A percentile compares a stretch with the other conserved stretches of the same genome.
Conservation (phyloP, 1,140 invertebrate species). For the Neodiprion virginianus region DNA sequence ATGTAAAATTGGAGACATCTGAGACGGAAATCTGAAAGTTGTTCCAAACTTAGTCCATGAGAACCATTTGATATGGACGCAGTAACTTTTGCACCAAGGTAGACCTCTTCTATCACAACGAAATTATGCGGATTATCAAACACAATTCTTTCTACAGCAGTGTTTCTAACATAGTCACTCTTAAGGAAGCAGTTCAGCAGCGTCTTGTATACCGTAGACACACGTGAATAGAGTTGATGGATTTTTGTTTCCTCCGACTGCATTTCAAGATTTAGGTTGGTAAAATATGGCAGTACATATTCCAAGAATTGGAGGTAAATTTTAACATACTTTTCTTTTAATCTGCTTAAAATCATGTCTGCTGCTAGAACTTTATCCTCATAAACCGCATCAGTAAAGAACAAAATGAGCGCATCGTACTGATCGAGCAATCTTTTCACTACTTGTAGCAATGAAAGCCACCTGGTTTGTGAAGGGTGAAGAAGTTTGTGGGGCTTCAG, state of each 20-base stretch:
- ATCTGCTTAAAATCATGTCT: constrained; percentile 19
- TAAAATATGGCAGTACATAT: constrained; percentile 21
- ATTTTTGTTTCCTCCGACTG: constrained; percentile 30
- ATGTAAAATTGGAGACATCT: constrained; percentile 30
- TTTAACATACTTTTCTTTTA: constrained; percentile 6
- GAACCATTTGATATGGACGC: constrained; percentile 16
- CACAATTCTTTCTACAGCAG: constrained; percentile 19
- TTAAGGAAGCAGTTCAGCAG: constrained; percentile 31
- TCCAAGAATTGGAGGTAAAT: constrained; percentile 25
- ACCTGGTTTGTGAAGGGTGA: constrained; percentile 34
- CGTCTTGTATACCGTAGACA: constrained; percentile 21
- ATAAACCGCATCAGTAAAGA: constrained; percentile 7
- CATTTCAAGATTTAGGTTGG: constrained; percentile 25
- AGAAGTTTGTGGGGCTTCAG: constrained; percentile 39
- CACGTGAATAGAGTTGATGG: constrained; percentile 25
- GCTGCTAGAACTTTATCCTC: constrained; percentile 23
- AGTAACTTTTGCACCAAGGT: constrained; percentile 27
- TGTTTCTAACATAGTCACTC: constrained; percentile 21
- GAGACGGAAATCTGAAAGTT: constrained; percentile 24
- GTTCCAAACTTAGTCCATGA: constrained; percentile 9
- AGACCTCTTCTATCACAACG: constrained; percentile 21
- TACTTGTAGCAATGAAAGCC: constrained; percentile 25
- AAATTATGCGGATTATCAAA: constrained; percentile 25
- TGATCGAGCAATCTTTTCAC: constrained; percentile 18
- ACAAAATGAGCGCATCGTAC: constrained; percentile 8